These are phyloP conservation scores for Chionis minor DNA, from an alignment of 2,113 vertebrate genomes.

Conservation along the genomic window DNA sequence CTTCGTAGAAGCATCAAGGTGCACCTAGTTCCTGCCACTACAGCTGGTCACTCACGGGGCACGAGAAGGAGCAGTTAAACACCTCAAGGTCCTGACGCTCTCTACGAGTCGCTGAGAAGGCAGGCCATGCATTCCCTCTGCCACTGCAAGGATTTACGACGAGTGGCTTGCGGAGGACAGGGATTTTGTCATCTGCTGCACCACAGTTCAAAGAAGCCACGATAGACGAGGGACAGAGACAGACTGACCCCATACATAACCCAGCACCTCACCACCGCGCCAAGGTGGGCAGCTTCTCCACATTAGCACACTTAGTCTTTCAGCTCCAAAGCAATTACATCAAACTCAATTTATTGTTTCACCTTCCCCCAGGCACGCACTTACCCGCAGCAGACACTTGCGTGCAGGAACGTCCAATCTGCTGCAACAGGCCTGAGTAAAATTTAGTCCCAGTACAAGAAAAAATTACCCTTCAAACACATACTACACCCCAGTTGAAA, in stretches of 20 bases:
- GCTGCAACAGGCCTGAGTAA: neutral
- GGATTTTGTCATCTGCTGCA: neutral
- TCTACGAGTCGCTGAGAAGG: neutral
- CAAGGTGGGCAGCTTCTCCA: neutral
- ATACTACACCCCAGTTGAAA: fast-evolving
- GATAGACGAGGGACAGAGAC: neutral
- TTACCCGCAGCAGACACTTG: neutral
- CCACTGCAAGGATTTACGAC: neutral
- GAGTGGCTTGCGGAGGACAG: neutral
- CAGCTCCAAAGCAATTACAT: neutral
- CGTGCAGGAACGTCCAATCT: neutral
- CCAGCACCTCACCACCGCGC: neutral
- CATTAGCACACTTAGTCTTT: neutral
- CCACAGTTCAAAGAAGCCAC: neutral
- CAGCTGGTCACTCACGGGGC: fast-evolving
- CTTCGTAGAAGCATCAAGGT: neutral
- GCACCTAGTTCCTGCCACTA: neutral
- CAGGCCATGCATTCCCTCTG: neutral
- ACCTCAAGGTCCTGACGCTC: neutral
- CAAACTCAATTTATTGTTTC: neutral
- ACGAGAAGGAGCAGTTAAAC: neutral
- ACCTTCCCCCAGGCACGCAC: neutral
- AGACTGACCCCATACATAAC: neutral
- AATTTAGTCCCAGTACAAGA: neutral
- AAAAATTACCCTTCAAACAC: neutral